Evolutionary conservation across 2,113 vertebrate genomes (phyloP), one percentile per base, ranked within the genome.

Genomic region (Arenaria interpres): DNA sequence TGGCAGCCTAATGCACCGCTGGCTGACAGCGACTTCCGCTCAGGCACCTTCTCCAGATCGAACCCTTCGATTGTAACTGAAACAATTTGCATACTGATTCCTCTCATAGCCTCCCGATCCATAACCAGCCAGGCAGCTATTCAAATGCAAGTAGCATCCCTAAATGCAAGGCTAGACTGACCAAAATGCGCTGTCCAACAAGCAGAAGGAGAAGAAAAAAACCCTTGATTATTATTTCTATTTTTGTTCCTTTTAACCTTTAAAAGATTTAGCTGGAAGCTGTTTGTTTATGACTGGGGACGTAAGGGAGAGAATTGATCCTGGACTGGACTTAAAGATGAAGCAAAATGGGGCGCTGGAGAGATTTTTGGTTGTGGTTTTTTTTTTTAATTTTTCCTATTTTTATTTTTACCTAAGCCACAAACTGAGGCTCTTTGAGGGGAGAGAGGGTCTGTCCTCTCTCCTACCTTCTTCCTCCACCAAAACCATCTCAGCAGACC

Each of bases 61-160:
- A 99, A 99, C 98, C 99, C 99, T 99, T 99, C 99, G 99, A 99
- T 99, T 99, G 99, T 98, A 99, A 99, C 98, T 98, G 99, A 99
- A 99, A 98, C 99, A 98, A 99, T 99, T 99, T 99, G 99, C 99
- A 99, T 99, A 99, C 98, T 99, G 99, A 99, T 99, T 99, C 99
- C 98, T 99, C 99, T 98, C 99, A 98, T 98, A 98, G 98, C 98
- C 98, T 98, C 96, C 98, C 97, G 98, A 99, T 99, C 99, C 98
- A 98, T 99, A 99, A 99, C 98, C 97, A 98, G 98, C 98, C 98
- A 98, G 98, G 98, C 98, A 98, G 99, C 99, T 99, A 99, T 99
- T 99, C 99, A 99, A 99, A 99, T 99, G 98, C 99, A 98, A 97
- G 98, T 97, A 98, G 98, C 98, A 98, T 98, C 97, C 97, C 98